These are phyloP conservation scores for Pandemis corylana DNA, from an alignment of 2,888 invertebrate species.

Conservation along the genomic window DNA sequence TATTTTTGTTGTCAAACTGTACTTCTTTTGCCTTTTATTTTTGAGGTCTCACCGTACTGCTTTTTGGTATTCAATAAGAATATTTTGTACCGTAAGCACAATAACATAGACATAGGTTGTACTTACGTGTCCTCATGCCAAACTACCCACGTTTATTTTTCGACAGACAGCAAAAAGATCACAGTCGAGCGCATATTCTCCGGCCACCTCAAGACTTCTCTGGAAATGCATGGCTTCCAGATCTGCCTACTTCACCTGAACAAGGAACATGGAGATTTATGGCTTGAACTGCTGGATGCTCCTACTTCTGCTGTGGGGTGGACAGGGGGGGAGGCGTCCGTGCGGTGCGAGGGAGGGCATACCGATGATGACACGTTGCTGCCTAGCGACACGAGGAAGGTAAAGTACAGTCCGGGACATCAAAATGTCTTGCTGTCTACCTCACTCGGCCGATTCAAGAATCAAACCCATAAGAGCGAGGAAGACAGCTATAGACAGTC, in stretches of 20 bases:
- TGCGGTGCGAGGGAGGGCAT: slow-evolving; percentile 54
- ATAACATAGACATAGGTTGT: no score
- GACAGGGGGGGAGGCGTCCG: slow-evolving; percentile 78
- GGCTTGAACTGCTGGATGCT: slow-evolving; percentile 85
- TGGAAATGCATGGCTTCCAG: slow-evolving; percentile 92
- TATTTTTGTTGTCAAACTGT: no score
- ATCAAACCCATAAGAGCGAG: no score
- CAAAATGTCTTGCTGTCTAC: no score
- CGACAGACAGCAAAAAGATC: slow-evolving; percentile 73
- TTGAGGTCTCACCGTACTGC: no score
- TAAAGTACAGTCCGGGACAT: slow-evolving; percentile 38
- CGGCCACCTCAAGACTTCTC: slow-evolving; percentile 88
- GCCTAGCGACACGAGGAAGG: slow-evolving; percentile 62
- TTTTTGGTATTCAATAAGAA: no score
- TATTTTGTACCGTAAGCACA: no score
- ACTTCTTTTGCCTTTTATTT: no score
- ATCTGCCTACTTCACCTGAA: slow-evolving; percentile 87
- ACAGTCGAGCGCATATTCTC: slow-evolving; percentile 82
- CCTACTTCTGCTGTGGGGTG: slow-evolving; percentile 85
- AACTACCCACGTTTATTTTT: not conserved
- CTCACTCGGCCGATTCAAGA: no score
- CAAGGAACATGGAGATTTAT: slow-evolving; percentile 68
- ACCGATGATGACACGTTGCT: slow-evolving; percentile 65
- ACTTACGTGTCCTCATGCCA: no score
- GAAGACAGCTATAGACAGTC: no score